A percentile compares a stretch with the other conserved stretches of the same genome.
These are phyloP conservation scores for Myrmophylax atrothorax DNA, from an alignment of 2,113 vertebrate species.

Conservation along the genomic window DNA sequence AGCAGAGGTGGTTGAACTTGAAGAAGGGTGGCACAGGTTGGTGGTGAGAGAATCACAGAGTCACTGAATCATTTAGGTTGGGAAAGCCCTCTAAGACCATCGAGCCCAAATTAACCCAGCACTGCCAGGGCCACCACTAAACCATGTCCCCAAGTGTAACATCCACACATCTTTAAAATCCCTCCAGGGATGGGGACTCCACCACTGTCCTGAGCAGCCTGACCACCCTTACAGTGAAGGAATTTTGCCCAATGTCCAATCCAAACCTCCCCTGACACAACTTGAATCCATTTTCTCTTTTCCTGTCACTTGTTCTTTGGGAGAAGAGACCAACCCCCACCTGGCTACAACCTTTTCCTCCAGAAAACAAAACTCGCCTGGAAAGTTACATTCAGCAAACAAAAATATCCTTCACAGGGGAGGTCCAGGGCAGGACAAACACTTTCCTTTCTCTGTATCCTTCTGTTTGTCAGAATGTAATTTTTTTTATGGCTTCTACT, in stretches of 20 bases:
- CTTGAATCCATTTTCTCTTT: neutral
- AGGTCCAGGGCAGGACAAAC: neutral
- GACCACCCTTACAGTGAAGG: neutral
- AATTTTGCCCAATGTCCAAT: neutral
- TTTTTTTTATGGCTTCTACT: neutral
- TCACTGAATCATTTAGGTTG: rapidly evolving
- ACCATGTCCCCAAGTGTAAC: neutral
- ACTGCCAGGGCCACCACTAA: neutral
- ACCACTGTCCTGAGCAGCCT: neutral
- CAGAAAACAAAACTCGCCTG: neutral
- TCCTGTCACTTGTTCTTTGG: neutral
- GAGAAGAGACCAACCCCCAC: rapidly evolving
- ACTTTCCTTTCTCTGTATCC: neutral
- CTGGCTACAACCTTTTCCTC: neutral
- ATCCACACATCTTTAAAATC: neutral
- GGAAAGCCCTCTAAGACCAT: neutral
- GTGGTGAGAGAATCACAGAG: neutral
- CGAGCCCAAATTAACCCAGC: neutral
- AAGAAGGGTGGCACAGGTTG: neutral
- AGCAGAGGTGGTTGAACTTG: neutral
- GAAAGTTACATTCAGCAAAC: neutral
- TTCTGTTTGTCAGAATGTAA: neutral
- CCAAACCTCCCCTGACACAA: neutral
- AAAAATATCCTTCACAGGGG: neutral
- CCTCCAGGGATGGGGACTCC: neutral